phyloP scores from a whole-genome alignment of 1,140 invertebrate species.

The Metopolophium dirhodum region DNA sequence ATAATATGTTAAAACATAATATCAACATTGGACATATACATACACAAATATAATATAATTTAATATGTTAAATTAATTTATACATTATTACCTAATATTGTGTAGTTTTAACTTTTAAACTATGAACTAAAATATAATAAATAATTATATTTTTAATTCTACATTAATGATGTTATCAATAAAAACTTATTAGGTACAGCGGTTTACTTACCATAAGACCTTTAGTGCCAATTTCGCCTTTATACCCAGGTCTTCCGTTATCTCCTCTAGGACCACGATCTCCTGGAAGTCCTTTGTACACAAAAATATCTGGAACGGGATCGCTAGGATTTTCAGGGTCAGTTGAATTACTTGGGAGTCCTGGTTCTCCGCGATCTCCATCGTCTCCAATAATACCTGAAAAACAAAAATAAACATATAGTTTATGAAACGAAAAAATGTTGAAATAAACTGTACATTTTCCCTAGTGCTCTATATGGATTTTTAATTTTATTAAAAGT shows the following conservation, averaged over 20 bases:
- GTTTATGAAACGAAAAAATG: background rate
- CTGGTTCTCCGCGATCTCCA: constrained; percentile 66
- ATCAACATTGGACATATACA: background rate
- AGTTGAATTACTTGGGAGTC: constrained; percentile 60
- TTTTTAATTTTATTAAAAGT: background rate
- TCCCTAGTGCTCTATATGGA: background rate
- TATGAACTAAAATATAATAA: background rate
- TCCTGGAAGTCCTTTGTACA: constrained; percentile 60
- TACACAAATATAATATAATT: background rate
- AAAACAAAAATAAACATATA: background rate
- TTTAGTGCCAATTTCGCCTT: constrained; percentile 67
- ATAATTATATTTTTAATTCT: background rate
- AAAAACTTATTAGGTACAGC: background rate
- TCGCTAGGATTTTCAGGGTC: background rate
- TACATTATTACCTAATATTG: too few relatives aligned
- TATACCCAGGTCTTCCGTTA: background rate
- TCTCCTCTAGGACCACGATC: constrained; percentile 47
- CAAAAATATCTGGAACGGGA: background rate
- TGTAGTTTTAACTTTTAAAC: background rate
- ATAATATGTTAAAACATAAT: background rate
- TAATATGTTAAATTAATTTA: too few relatives aligned
- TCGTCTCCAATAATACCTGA: constrained; percentile 64
- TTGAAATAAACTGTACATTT: background rate
- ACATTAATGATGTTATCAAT: background rate
- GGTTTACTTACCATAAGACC: constrained; percentile 65